phyloP scores from a whole-genome alignment of 1,140 invertebrate genomes.

The Sarcophaga bullata region DNA sequence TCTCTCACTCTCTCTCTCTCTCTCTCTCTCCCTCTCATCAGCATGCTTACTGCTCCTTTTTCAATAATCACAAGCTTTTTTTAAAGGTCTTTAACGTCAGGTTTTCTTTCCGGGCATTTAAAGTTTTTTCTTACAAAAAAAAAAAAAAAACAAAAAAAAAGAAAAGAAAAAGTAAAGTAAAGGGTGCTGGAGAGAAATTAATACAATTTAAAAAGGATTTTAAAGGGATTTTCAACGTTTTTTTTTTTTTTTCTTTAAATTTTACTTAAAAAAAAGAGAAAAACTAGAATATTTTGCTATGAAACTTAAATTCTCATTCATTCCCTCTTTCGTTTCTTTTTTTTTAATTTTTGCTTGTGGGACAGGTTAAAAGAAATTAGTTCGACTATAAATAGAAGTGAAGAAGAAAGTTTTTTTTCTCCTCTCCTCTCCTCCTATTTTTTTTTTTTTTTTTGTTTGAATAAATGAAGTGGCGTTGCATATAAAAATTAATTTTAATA shows the following conservation, averaged over 20 bases:
- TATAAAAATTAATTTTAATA: conserved; percentile 35
- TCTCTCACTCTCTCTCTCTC: background rate
- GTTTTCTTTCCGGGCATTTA: background rate
- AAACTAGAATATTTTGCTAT: background rate
- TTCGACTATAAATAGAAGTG: background rate
- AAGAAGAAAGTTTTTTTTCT: no score
- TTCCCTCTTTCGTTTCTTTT: no score
- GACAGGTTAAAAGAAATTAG: background rate
- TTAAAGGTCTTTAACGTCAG: conserved; percentile 16
- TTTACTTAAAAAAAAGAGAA: no score
- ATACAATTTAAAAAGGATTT: conserved; percentile 25
- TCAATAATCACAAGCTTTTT: background rate
- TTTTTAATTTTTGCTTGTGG: no score
- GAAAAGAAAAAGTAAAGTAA: background rate
- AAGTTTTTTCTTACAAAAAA: background rate
- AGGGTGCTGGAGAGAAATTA: conserved; percentile 12
- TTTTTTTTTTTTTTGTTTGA: background rate
- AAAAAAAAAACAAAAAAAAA: no score
- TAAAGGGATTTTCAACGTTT: background rate
- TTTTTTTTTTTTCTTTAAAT: background rate
- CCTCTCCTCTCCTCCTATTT: no score
- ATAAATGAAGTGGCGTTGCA: conserved; percentile 13
- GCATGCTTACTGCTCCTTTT: background rate
- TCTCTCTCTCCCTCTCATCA: background rate
- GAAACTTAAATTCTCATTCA: no score